Base-by-base conservation (phyloP, 2,113 vertebrate genomes). In the Phodopus roborovskii region DNA sequence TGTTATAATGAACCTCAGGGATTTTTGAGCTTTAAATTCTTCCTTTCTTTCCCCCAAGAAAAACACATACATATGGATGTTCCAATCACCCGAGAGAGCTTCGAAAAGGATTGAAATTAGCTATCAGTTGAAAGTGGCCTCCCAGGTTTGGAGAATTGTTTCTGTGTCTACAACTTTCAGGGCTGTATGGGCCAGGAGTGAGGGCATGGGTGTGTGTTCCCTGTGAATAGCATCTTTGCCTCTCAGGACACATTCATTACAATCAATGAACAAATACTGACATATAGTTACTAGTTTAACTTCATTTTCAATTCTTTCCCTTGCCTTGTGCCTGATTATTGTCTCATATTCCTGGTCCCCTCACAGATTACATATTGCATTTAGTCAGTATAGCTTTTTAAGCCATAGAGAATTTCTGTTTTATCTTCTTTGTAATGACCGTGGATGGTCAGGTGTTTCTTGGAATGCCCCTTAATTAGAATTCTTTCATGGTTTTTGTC, bases 11-110 rank as follows among this genome's bases (percentile, higher is more conserved):
- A 3, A 81, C 53, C 20, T 3, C 5, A 0, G 78, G 87, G 91
- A 66, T 53, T 75, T 91, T 70, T 88, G 68, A 77, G 75, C 83
- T 95, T 92, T 60, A 92, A 48, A 45, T 86, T 85, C 87, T 94
- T 64, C 26, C 60, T n/a, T 20, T 33, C 68, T 11, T 68, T 42
- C 30, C 20, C 10, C 36, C 56, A 70, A 92, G 45, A 84, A 90
- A 83, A 56, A 45, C 28, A 77, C 16, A 58, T 7, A 53, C 20
- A 48, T 12, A 9, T 36, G 53, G 8, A 36, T 42, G 16, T 68
- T 92, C 75, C 17, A 71, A 24, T 78, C 84, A 86, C 33, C 75
- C 56, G 9, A 66, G 33, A 96, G 81, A 92, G 39, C 66, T 88
- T 90, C 85, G 45, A 77, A 36, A 28, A 64, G 24, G 48, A 42